Evolutionary conservation across 2,797 vertebrate genomes (phyloP), one percentile per base, ranked within the genome.

Genomic region (Ctenosaura bakeri): DNA sequence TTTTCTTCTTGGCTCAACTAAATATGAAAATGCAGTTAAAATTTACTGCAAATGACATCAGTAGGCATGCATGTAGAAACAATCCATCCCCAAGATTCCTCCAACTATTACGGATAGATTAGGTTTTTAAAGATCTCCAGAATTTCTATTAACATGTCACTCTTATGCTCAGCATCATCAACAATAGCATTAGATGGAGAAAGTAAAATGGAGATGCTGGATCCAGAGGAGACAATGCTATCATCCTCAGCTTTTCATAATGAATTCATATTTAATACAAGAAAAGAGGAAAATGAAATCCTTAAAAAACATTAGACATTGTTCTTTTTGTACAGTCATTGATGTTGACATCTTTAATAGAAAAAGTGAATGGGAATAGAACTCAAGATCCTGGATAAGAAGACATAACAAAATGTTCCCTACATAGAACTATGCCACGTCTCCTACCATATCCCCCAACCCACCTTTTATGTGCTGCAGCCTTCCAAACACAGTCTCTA

Each of bases 11-110:
- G 22, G 94, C 18, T 92, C 86, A 92, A 46, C 24, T 91, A 91
- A 83, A 89, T 85, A 88, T 56, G 88, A 93, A 96, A 96, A 92
- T 89, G 9, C 6, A 56, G 26, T 83, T 76, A 78, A 95, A 95
- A 86, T 94, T 93, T 92, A 90, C 59, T 94, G 77, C 83, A 93
- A 93, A 92, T 85, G 2, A 77, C 24, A 91, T 91, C 69, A 90
- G 6, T 29, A 92, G 14, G n/a, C 77, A 94, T 2, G 85, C 35
- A 93, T 62, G 76, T 32, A 95, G 89, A 87, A 92, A 94, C 35
- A 90, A 90, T 87, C 38, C 9, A 90, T 91, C 64, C 59, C 71
- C 13, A 87, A 77, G 29, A 89, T 87, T 83, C 62, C 3, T 91
- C 1, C 13, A 42, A 52, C 6, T 90, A n/a, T 86, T 92, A 91